These are phyloP conservation scores for Denticeps clupeoides DNA, from an alignment of 2,797 vertebrate genomes.

Conservation along the genomic window DNA sequence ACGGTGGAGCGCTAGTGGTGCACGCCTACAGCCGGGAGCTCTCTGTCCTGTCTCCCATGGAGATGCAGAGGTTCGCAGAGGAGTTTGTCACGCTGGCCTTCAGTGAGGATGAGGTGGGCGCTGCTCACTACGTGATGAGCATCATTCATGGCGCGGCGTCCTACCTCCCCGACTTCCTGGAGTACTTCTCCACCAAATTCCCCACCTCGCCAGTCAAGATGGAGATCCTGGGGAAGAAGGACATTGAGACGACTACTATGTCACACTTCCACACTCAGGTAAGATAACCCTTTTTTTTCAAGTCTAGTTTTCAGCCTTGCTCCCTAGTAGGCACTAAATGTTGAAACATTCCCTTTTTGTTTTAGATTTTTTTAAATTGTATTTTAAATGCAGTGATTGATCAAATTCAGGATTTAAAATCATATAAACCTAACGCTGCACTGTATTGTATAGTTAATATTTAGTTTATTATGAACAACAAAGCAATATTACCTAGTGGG, in stretches of 20 bases:
- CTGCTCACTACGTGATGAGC: conserved; percentile 91
- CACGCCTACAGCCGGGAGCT: conserved; percentile 89
- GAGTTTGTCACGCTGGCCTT: conserved; percentile 85
- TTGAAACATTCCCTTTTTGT: too few relatives aligned
- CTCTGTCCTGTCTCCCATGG: conserved; percentile 65
- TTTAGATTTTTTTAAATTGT: too few relatives aligned
- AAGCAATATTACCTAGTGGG: too few relatives aligned
- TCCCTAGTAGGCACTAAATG: too few relatives aligned
- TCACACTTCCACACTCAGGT: conserved; percentile 96
- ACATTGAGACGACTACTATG: conserved; percentile 98
- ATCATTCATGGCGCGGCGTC: conserved; percentile 90
- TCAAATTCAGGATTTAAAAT: too few relatives aligned
- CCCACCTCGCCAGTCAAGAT: conserved; percentile 93
- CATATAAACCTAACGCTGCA: too few relatives aligned
- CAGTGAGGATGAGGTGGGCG: conserved; percentile 77
- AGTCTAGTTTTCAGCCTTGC: too few relatives aligned
- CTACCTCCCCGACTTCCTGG: conserved; percentile 93
- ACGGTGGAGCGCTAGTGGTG: conserved; percentile 86
- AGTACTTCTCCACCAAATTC: conserved; percentile 96
- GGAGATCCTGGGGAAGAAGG: conserved; percentile 97
- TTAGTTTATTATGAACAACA: too few relatives aligned
- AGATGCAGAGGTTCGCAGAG: conserved; percentile 79
- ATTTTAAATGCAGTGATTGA: too few relatives aligned
- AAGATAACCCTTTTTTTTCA: too few relatives aligned
- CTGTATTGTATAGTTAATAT: too few relatives aligned